Evolutionary conservation across 2,888 invertebrate genomes (phyloP), one percentile per base, ranked within the genome.

Genomic region (Lepidonotus clava): DNA sequence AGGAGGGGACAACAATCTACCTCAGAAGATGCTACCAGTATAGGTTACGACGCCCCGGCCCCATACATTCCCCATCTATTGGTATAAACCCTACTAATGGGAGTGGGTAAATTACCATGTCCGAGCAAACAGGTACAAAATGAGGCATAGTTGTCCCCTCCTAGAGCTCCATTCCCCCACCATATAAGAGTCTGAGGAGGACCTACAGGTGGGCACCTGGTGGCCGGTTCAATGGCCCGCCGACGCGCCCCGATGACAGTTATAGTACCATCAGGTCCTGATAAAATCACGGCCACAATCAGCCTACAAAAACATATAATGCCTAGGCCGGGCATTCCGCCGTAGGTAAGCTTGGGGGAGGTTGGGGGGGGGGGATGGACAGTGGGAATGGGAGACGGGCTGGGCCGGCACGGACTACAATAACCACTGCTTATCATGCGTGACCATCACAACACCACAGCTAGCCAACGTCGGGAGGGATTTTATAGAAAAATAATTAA

Each of bases 401-500:
- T 24, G 66, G 32, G 66, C 71, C 21, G 36, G 1, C 34, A 34
- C 61, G 28, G 4, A 71, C 71, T 11, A 80, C 80, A 80, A 80
- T 80, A 24, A 28, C 28, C 80, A 80, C 46, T 80, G 80, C 80
- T 80, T 46, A 80, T 80, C 80, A 80, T 28, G 80, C 80, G 51
- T 80, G 80, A 80, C 80, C 46, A 80, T 80, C 80, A 80, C 80
- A 80, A 80, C 80, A 80, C 46, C 32, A 28, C n/a, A 41, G 24
- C 28, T 46, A n/a, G 8, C 28, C 46, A 28, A 46, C 51, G 80
- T 41, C 80, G n/a, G 80, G 41, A 46, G 24, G 80, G 41, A 46
- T 80, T 80, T 80, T 46, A 80, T 80, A 80, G 80, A 46, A 46
- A 80, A 80, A 80, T 80, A 80, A 80, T 80, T 80, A 80, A 80